Evolutionary conservation across 2,888 invertebrate species (phyloP).

Genomic region (Nemotelus nigrinus): DNA sequence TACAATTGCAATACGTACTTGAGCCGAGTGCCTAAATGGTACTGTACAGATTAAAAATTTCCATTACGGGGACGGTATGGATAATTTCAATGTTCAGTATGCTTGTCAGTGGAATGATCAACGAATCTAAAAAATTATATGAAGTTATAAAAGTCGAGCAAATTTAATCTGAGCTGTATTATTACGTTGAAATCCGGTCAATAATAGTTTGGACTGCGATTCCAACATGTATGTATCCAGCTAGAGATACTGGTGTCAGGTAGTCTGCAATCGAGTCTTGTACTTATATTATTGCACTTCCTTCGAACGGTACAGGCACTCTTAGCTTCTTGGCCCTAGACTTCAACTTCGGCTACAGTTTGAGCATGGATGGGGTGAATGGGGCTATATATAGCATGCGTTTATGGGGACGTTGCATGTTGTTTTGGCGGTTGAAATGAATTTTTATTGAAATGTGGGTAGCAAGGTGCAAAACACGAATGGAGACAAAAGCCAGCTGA

Average conservation of each 20-base stretch:
- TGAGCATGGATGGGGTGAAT: background rate
- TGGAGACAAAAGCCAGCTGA: conserved; percentile 36
- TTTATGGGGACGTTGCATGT: conserved; percentile 6
- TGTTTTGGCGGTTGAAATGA: conserved; percentile 46
- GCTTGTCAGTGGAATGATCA: no score
- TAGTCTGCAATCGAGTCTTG: conserved; percentile 5
- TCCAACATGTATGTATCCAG: conserved; percentile 1
- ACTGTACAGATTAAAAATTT: conserved; percentile 9
- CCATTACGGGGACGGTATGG: background rate
- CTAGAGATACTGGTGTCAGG: conserved; percentile 1
- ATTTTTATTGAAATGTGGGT: conserved; percentile 49
- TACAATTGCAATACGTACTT: conserved; percentile 24
- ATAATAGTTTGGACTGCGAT: background rate
- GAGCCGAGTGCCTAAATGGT: background rate
- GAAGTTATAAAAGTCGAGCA: no score
- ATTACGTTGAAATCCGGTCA: no score
- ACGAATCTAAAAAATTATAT: no score
- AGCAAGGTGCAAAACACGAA: conserved; percentile 46
- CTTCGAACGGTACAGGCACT: conserved; percentile 13
- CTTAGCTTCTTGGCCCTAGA: background rate
- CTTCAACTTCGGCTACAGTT: background rate
- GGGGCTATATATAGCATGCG: conserved; percentile 10
- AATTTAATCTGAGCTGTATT: no score
- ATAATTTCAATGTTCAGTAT: no score
- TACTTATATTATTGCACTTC: conserved; percentile 17